A percentile compares a stretch with the other conserved stretches of the same genome.
Conservation (phyloP, 1,140 invertebrate species). For the Micrasema minimum region DNA sequence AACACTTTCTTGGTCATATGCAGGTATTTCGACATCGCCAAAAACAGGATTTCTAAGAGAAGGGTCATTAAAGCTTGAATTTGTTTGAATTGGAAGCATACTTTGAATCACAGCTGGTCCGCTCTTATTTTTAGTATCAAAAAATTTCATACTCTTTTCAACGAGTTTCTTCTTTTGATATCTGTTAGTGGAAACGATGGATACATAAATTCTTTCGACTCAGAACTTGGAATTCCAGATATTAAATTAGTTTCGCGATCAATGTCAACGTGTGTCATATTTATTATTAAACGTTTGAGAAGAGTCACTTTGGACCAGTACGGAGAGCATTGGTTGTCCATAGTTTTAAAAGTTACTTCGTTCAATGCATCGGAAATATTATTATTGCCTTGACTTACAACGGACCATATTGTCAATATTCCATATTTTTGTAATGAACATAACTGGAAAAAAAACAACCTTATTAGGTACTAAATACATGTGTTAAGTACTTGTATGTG, state of each 20-base stretch:
- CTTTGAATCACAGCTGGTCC: too few relatives aligned
- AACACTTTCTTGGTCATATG: not conserved
- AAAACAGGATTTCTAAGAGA: slow-evolving; percentile 4
- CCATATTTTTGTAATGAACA: slow-evolving; percentile 59
- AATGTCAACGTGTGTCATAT: slow-evolving; percentile 50
- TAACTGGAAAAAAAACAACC: slow-evolving; percentile 54
- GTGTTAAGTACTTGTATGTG: too few relatives aligned
- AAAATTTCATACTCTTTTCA: slow-evolving; percentile 52
- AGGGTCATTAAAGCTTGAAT: slow-evolving; percentile 2
- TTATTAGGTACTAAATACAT: too few relatives aligned
- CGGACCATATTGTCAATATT: slow-evolving; percentile 59
- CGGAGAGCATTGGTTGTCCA: slow-evolving; percentile 24
- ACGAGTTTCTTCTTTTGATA: slow-evolving; percentile 57
- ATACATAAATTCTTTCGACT: slow-evolving; percentile 24
- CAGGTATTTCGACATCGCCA: slow-evolving; percentile 9
- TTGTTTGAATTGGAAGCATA: too few relatives aligned
- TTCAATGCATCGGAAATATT: slow-evolving; percentile 50
- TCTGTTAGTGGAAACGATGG: slow-evolving; percentile 57
- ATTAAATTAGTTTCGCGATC: not conserved
- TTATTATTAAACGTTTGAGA: slow-evolving; percentile 57
- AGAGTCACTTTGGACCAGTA: slow-evolving; percentile 61
- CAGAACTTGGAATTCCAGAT: not conserved
- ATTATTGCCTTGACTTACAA: slow-evolving; percentile 59
- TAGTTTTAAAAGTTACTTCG: slow-evolving; percentile 47
- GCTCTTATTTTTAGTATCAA: not conserved